phyloP scores from a whole-genome alignment of 1,140 invertebrate species.

The Temnothorax curvispinosus region DNA sequence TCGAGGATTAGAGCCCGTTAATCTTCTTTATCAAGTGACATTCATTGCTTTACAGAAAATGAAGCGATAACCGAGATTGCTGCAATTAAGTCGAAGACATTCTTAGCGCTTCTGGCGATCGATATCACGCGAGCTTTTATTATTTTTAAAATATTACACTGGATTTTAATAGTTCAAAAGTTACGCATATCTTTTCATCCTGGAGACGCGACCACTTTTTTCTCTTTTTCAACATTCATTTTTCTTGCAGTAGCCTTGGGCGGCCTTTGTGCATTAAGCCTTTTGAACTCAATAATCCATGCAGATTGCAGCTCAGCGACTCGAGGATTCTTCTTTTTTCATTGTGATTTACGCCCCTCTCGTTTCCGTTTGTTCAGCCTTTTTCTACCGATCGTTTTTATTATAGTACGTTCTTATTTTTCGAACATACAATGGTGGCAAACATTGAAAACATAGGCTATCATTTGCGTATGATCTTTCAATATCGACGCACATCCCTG shows the following conservation, averaged over 20 bases:
- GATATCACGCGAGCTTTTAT: constrained; percentile 22
- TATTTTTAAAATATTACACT: constrained; percentile 52
- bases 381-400: background rate
- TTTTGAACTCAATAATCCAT: constrained; percentile 70
- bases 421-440: background rate
- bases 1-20: background rate
- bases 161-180: constrained; percentile 35
- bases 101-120: background rate
- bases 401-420: constrained; percentile 6
- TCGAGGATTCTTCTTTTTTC: constrained; percentile 17
- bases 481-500: background rate
- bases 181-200: constrained; percentile 51
- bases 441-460: background rate
- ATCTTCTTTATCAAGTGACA: constrained; percentile 31
- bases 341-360: background rate
- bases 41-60: background rate
- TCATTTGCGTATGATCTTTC: constrained; percentile 2
- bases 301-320: constrained; percentile 60
- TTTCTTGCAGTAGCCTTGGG: constrained; percentile 32
- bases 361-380: background rate
- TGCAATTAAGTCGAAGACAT: background rate
- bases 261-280: constrained; percentile 66
- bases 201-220: background rate
- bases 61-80: background rate
- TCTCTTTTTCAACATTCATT: constrained; percentile 42